These are phyloP conservation scores for Lepidurus couesii DNA, from an alignment of 1,140 invertebrate genomes.

Conservation along the genomic window DNA sequence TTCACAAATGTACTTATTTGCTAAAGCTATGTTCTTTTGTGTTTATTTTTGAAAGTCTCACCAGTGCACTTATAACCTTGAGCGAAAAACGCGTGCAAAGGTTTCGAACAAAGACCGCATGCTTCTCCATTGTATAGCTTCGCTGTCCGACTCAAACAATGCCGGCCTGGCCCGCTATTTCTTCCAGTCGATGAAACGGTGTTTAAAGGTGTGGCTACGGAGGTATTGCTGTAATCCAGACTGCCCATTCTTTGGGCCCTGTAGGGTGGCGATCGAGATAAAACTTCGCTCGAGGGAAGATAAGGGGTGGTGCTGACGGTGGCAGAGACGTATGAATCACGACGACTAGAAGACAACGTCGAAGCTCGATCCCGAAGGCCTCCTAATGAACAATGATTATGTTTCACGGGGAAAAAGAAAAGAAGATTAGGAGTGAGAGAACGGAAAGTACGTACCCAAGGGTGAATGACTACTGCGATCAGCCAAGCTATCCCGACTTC, in stretches of 20 bases:
- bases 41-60: conserved; percentile 35
- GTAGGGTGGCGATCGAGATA: neutral
- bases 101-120: conserved; percentile 66
- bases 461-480: conserved; percentile 19
- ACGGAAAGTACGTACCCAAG: neutral
- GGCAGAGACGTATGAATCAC: conserved; percentile 4
- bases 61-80: conserved; percentile 73
- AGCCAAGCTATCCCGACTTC: conserved; percentile 28
- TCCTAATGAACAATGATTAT: neutral
- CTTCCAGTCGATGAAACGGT: conserved; percentile 20
- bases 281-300: neutral
- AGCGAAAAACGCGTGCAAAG: conserved; percentile 70
- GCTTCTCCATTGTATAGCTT: conserved; percentile 69
- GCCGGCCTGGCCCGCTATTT: conserved; percentile 23
- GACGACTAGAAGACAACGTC: conserved; percentile 18
- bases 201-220: neutral
- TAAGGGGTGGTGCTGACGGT: conserved; percentile 24
- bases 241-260: conserved; percentile 4
- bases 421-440: too few relatives aligned
- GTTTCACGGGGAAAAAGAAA: too few relatives aligned
- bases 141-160: conserved; percentile 31
- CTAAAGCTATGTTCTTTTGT: neutral
- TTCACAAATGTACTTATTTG: conserved; percentile 3
- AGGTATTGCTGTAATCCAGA: conserved; percentile 15
- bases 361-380: neutral